phyloP scores from a whole-genome alignment of 2,888 invertebrate species.

The Phyto melanocephala region DNA sequence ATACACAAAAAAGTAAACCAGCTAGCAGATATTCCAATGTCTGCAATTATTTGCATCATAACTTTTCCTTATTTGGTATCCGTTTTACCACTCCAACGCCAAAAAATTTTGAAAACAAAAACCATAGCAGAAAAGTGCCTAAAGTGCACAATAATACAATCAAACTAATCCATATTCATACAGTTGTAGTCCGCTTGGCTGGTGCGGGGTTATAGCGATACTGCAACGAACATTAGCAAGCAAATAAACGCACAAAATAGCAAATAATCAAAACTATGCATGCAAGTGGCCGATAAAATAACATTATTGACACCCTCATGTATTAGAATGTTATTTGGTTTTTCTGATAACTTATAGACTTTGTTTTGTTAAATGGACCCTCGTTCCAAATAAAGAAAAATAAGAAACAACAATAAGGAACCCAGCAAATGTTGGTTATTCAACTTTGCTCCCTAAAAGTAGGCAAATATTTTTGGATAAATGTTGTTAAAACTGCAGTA shows the following conservation, averaged over 20 bases:
- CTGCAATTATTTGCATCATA: conserved; percentile 58
- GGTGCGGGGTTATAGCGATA: not conserved
- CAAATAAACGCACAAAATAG: conserved; percentile 55
- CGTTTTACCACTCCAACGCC: not conserved
- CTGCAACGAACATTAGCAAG: conserved; percentile 12
- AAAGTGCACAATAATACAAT: conserved; percentile 9
- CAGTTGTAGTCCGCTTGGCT: not conserved
- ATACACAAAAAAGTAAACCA: not conserved
- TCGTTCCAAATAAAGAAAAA: not conserved
- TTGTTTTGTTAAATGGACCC: conserved; percentile 37
- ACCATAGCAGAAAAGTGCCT: not conserved
- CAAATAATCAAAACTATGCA: conserved; percentile 61
- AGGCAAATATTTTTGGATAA: not conserved
- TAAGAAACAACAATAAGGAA: not conserved
- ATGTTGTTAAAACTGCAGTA: no score
- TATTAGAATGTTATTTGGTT: conserved; percentile 60
- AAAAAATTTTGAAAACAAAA: not conserved
- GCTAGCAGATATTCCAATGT: conserved; percentile 36
- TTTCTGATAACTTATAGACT: conserved; percentile 60
- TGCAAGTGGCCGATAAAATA: conserved; percentile 59
- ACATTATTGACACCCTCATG: conserved; percentile 63
- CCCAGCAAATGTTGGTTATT: not conserved
- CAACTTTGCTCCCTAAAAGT: not conserved
- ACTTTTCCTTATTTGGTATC: conserved; percentile 7
- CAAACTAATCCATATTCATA: conserved; percentile 1